Evolutionary conservation across 2,797 vertebrate species (phyloP), one percentile per base, ranked within the genome.

Genomic region (Melanotaenia nigrans): DNA sequence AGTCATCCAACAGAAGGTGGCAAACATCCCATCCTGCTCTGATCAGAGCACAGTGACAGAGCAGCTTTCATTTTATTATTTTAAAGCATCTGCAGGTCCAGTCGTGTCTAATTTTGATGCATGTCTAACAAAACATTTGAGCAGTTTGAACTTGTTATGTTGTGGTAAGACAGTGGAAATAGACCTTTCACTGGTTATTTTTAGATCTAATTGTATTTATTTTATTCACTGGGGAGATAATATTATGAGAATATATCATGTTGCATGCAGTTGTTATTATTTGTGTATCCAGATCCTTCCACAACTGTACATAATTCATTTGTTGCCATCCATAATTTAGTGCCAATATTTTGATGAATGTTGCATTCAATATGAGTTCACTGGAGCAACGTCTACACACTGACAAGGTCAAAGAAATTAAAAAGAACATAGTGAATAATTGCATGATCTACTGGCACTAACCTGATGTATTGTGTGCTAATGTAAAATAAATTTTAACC

Each of bases 11-110:
- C 56, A 65, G 73, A 35, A 45, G 40, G 64, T 77, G 84, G 71
- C 68, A 78, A 75, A 72, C 58, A 61, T 85, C 78, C 76, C 72
- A 72, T 73, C 60, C 30, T 73, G 68, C 60, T 38, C 55, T 22
- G 30, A 65, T 74, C 32, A 55, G 42, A 59, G 1, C 4, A n/a
- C 58, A 0, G 7, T 67, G 32, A 65, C 67, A 49, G 45, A 36
- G 68, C 73, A 76, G 40, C 63, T 70, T 57, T 59, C 33, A 24
- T 24, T 12, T 20, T 6, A 28, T 33, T 2, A 24, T 65, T 32
- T 59, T 12, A 57, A 49, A 66, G 51, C 54, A 61, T 24, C 28
- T 72, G 14, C 58, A 8, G 28, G 25, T 24, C 25, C 30, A 13
- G 16, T 30, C 3, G 57, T 57, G 28, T 67, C 38, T 32, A 18